Percentiles rank a stretch among this genome's conserved stretches.
Evolutionary conservation across 2,113 vertebrate species (phyloP).

Genomic region (Cnemophilus loriae): DNA sequence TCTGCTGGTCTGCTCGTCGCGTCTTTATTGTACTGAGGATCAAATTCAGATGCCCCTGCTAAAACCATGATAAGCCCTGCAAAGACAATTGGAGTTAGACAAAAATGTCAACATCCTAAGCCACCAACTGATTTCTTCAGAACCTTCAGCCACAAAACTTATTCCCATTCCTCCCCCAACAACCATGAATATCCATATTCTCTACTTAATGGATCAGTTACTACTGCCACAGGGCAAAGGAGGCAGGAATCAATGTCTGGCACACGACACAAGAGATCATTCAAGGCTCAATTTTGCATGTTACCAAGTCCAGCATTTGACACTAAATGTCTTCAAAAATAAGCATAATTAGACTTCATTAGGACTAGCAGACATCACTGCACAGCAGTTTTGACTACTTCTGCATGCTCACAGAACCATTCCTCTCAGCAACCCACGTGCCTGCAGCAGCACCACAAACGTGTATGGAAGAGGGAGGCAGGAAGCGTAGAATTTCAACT

Average conservation of each 20-base stretch:
- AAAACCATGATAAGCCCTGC: constrained; percentile 94
- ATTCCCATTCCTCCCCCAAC: not conserved
- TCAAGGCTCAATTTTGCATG: not conserved
- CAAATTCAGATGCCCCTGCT: constrained; percentile 94
- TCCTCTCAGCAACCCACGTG: not conserved
- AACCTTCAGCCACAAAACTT: not conserved
- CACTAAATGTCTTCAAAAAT: not conserved
- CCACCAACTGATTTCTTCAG: not conserved
- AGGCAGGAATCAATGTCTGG: not conserved
- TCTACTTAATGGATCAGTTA: not conserved
- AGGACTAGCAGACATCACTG: not conserved
- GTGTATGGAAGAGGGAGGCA: not conserved
- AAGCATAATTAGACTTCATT: not conserved
- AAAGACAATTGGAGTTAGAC: constrained; percentile 11
- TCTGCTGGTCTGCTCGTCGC: constrained; percentile 94
- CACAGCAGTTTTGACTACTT: not conserved
- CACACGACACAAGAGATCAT: not conserved
- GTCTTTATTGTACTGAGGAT: constrained; percentile 97
- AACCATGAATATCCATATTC: not conserved
- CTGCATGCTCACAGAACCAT: not conserved
- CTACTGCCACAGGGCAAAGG: not conserved
- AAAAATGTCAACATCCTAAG: not conserved
- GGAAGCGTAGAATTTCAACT: not conserved
- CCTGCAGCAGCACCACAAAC: not conserved
- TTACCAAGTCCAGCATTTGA: not conserved